Evolutionary conservation across 2,888 invertebrate genomes (phyloP), one percentile per base, ranked within the genome.

Genomic region (Odontocolon sp.): DNA sequence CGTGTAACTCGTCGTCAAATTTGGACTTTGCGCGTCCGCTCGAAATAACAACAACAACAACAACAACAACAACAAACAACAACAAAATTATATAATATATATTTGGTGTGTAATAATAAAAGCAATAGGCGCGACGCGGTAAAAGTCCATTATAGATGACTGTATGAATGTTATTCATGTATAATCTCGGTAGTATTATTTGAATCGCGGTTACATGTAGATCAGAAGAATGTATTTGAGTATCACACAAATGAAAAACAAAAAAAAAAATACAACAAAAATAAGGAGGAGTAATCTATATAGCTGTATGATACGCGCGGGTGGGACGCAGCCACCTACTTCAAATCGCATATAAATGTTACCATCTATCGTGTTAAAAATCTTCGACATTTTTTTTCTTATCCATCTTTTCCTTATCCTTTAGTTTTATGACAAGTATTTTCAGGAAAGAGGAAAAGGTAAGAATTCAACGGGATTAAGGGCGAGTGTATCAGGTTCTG

Each of bases 341-440:
- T 81, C 77, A 81, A 85, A 83, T 82, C 84, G 82, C 82, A 87
- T 86, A 86, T 86, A 87, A 87, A 87, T 86, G 85, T 85, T 85
- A 87, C 83, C 82, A 85, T 85, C 84, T 84, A 86, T 86, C 84
- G 83, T 86, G 86, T 86, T 86, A 84, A 83, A 72, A 54, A 66
- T 52, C 54, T 38, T 72, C 31, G 47, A 18, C 40, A 50, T 16
- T 47, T 23, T 57, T 40, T 5, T 36, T 50, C 33, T 2, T 16
- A 18, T 2, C n/a, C 5, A n/a, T 26, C 42, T 1, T 18, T 2
- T 21, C 42, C 23, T 5, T 33, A 16, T 23, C 11, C 50, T 28
- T 21, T 38, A n/a, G 2, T 16, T 18, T 33, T 2, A 4, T 9
- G 18, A 6, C 5, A 14, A 1, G 9, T n/a, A 3, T 0, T 3